Evolutionary conservation across 1,140 invertebrate species (phyloP).

Genomic region (Drosophila nannoptera): DNA sequence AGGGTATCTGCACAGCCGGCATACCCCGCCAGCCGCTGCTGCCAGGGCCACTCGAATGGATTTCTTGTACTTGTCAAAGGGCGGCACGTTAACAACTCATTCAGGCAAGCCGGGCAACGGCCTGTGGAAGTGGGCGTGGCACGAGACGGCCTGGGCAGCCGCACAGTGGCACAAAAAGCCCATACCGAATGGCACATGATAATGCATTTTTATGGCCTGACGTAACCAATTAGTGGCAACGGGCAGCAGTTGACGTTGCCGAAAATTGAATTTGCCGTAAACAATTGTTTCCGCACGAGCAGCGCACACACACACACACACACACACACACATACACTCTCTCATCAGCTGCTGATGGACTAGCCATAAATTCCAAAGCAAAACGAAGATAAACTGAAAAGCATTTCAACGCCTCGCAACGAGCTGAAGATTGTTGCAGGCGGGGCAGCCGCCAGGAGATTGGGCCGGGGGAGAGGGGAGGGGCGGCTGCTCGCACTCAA

Average conservation of each 20-base stretch:
- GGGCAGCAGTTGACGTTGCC: constrained; percentile 34
- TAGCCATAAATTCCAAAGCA: constrained; percentile 47
- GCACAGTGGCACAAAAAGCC: constrained; percentile 51
- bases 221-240: constrained; percentile 47
- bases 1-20: not conserved
- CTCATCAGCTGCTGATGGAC: constrained; percentile 33
- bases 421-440: constrained; percentile 26
- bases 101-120: constrained; percentile 39
- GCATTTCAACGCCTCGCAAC: constrained; percentile 31
- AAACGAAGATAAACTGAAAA: not conserved
- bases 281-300: constrained; percentile 22
- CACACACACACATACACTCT: not conserved
- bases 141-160: not conserved
- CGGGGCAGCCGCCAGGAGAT: not conserved
- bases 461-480: not conserved
- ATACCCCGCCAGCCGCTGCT: not conserved
- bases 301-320: constrained; percentile 7
- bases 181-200: constrained; percentile 26
- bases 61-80: not conserved
- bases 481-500: constrained; percentile 38
- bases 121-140: constrained; percentile 45
- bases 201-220: constrained; percentile 46
- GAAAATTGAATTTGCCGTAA: constrained; percentile 51
- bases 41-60: constrained; percentile 3
- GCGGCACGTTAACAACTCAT: constrained; percentile 52